phyloP scores from a whole-genome alignment of 2,113 vertebrate species.

The Cettia cetti region DNA sequence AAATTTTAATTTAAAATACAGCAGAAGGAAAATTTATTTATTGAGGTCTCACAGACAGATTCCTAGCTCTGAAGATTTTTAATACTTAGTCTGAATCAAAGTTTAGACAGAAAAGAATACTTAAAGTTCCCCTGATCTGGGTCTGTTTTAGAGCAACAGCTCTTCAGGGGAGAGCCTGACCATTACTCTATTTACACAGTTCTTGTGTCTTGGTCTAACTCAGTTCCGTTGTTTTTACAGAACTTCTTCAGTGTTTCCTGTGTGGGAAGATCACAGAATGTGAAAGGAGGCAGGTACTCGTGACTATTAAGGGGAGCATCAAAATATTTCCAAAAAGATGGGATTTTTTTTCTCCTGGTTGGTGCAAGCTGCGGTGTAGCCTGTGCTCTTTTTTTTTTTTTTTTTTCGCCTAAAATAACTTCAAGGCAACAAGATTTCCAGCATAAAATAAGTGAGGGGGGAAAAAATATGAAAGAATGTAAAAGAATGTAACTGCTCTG shows the following conservation, averaged over 20 bases:
- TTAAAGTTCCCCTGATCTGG: background rate
- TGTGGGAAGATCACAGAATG: background rate
- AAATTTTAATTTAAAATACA: background rate
- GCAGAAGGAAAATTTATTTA: background rate
- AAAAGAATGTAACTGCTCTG: background rate
- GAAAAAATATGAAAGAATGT: rapidly evolving
- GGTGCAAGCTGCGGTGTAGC: no score
- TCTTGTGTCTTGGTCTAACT: background rate
- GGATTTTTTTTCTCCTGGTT: background rate
- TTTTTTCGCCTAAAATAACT: background rate
- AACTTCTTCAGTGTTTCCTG: background rate
- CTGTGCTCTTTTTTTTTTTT: no score
- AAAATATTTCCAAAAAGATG: background rate
- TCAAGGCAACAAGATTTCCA: background rate
- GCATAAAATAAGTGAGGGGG: background rate
- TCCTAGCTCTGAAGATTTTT: background rate
- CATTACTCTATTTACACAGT: background rate
- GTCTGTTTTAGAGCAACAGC: background rate
- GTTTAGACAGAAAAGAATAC: background rate
- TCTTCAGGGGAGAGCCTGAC: background rate
- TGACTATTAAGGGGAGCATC: background rate
- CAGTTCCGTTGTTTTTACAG: background rate
- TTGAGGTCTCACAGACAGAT: background rate
- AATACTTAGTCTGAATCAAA: background rate
- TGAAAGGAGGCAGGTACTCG: background rate